Percentiles rank a stretch among this genome's conserved stretches.
phyloP scores from a whole-genome alignment of 2,888 invertebrate genomes.

The Heliothis peltigera region DNA sequence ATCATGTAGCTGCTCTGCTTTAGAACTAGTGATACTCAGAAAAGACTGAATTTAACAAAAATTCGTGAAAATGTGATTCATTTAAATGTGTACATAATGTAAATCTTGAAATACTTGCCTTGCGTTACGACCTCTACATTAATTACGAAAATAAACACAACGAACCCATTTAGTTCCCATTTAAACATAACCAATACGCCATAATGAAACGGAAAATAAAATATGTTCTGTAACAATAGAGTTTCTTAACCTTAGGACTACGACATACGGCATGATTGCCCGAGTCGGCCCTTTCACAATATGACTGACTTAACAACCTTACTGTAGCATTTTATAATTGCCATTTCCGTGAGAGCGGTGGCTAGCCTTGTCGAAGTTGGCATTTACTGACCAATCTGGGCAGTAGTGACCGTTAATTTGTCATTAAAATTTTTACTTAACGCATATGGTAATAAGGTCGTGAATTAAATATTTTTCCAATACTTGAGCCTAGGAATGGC shows the following conservation, averaged over 20 bases:
- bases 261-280: slow-evolving; percentile 12
- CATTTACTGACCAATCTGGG: slow-evolving; percentile 58
- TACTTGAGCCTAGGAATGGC: slow-evolving; percentile 13
- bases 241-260: slow-evolving; percentile 34
- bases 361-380: slow-evolving; percentile 58
- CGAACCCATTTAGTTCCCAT: slow-evolving; percentile 7
- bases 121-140: neutral
- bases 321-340: slow-evolving; percentile 51
- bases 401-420: slow-evolving; percentile 43
- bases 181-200: slow-evolving; percentile 20
- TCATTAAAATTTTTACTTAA: slow-evolving; percentile 45
- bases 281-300: slow-evolving; percentile 52
- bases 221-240: slow-evolving; percentile 38
- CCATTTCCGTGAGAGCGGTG: slow-evolving; percentile 61
- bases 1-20: neutral
- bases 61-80: neutral
- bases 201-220: slow-evolving; percentile 5
- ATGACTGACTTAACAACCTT: slow-evolving; percentile 36
- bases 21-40: neutral
- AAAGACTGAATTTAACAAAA: neutral
- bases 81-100: too few relatives aligned
- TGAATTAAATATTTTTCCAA: slow-evolving; percentile 8
- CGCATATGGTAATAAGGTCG: slow-evolving; percentile 28
- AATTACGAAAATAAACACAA: slow-evolving; percentile 11
- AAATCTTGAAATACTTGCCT: too few relatives aligned